Conservation (phyloP, 2,113 vertebrate species). For the Chionomys nivalis region DNA sequence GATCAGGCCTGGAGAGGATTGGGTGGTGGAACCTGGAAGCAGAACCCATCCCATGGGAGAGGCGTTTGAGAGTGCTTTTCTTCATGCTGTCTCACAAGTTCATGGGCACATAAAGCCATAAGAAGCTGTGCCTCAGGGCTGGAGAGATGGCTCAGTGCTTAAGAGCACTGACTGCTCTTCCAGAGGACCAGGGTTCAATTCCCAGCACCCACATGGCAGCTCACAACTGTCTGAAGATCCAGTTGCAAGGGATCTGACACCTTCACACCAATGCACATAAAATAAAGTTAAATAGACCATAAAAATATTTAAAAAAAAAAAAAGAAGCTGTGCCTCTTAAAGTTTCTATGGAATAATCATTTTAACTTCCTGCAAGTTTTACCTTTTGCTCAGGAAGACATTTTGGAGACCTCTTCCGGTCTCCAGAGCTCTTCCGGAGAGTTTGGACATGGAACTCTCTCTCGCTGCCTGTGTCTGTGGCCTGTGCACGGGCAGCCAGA, state of each 20-base stretch:
- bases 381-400: not conserved
- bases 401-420: not conserved
- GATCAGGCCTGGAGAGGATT: not conserved
- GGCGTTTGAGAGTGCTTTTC: not conserved
- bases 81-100: not conserved
- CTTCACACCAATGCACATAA: no score
- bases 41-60: not conserved
- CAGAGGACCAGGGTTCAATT: no score
- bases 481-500: no score
- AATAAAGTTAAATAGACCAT: no score
- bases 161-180: no score
- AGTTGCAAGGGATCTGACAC: no score
- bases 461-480: not conserved
- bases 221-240: no score
- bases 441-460: rapidly evolving
- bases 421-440: not conserved
- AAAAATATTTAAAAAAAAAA: no score
- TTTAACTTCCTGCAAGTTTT: not conserved
- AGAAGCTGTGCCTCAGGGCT: not conserved
- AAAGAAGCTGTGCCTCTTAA: not conserved
- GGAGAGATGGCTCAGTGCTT: no score
- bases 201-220: no score
- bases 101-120: not conserved
- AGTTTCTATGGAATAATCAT: not conserved
- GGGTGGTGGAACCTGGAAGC: no score